Evolutionary conservation across 2,797 vertebrate species (phyloP), one percentile per base, ranked within the genome.

Genomic region (Eremophila alpestris): DNA sequence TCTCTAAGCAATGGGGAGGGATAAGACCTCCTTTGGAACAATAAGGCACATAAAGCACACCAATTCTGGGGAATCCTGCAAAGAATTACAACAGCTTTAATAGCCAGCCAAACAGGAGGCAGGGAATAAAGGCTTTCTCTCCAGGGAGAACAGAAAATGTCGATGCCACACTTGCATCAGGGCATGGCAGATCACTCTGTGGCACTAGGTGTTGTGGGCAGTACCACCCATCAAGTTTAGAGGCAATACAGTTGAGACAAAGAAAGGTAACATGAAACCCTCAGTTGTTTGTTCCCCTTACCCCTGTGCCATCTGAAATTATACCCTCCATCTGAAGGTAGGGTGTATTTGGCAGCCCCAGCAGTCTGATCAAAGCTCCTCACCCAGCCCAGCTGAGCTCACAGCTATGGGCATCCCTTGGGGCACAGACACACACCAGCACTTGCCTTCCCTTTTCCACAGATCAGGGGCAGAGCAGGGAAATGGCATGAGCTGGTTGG

Each of bases 321-420:
- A 16, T 24, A 55, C 9, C 32, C 41, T 54, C 38, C 23, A 49
- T 8, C 32, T 68, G 41, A 32, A 70, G 2, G 13, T 6, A 58
- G 0, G 6, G 38, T 0, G 0, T 21, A 22, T 62, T 64, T 0
- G 0, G 71, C 52, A 67, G 38, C 5, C 21, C 23, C 27, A 70
- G 62, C 8, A 81, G 51, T 6, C 58, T 74, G 56, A 89, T 3
- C 2, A 6, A 52, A 86, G 40, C 48, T 73, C 36, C 55, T 59
- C 52, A 62, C 13, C 13, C 52, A 10, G 67, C 10, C 63, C 70
- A 73, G 48, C n/a, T 62, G 40, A 89, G 56, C 63, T 83, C 3
- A 1, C 32, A 80, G 41, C 34, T 32, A 16, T 0, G 58, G 60
- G 74, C 23, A 60, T 20, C 23, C 46, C 38, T n/a, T 2, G 24